A percentile compares a stretch with the other conserved stretches of the same genome.
Evolutionary conservation across 1,140 invertebrate genomes (phyloP).

Genomic region (Meloidogyne chitwoodi): DNA sequence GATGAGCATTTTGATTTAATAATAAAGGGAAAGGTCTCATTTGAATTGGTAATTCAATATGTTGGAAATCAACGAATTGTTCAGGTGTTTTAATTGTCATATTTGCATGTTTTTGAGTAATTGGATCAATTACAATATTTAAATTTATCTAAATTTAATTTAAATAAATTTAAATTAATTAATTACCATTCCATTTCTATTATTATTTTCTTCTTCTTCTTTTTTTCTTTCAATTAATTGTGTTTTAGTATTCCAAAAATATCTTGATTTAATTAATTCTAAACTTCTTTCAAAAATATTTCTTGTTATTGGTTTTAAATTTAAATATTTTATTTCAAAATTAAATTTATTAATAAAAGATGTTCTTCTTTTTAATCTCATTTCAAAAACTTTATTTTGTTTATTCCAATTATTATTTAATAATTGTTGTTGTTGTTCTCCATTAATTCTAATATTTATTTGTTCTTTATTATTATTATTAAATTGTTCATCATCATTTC

Average conservation of each 20-base stretch:
- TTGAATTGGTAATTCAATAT: constrained; percentile 19
- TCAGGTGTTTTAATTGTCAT: constrained; percentile 39
- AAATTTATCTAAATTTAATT: neutral
- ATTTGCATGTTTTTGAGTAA: constrained; percentile 35
- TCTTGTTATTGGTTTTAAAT: constrained; percentile 16
- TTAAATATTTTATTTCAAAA: constrained; percentile 33
- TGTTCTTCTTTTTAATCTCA: constrained; percentile 13
- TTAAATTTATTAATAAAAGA: constrained; percentile 41
- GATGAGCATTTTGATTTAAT: neutral
- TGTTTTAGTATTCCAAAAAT: constrained; percentile 38
- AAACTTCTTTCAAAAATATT: constrained; percentile 16
- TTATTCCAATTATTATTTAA: neutral
- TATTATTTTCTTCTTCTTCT: constrained; percentile 3
- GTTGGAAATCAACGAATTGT: constrained; percentile 10
- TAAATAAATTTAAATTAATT: neutral
- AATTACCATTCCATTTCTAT: no score
- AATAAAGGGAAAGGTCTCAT: constrained; percentile 11
- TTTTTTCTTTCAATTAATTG: constrained; percentile 4
- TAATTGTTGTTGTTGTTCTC: constrained; percentile 2
- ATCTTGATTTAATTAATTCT: constrained; percentile 27
- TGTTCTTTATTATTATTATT: no score
- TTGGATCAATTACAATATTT: constrained; percentile 41
- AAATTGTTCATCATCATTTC: neutral
- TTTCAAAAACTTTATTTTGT: constrained; percentile 6
- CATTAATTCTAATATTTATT: constrained; percentile 37